Conservation (phyloP, 2,888 invertebrate genomes). For the Phytoseiulus persimilis region DNA sequence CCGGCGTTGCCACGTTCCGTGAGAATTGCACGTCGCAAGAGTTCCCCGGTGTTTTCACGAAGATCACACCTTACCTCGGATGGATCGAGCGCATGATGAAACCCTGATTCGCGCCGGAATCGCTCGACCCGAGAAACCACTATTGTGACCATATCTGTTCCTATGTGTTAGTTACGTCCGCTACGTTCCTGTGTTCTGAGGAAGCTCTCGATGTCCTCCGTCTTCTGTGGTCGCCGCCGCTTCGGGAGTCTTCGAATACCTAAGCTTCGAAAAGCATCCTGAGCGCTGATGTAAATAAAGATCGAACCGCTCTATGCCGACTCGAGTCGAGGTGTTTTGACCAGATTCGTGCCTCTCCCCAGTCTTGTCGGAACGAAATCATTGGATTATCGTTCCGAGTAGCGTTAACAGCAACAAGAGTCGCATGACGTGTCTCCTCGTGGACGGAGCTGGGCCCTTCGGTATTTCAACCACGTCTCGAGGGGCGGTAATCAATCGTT, state of each 20-base stretch:
- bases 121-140: background rate
- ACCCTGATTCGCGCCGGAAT: background rate
- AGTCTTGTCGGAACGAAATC: background rate
- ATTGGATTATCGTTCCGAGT: background rate
- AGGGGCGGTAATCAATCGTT: conserved; percentile 38
- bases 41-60: background rate
- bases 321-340: background rate
- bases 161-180: background rate
- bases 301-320: background rate
- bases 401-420: background rate
- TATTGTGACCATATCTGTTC: background rate
- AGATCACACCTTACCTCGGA: conserved; percentile 8
- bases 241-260: background rate
- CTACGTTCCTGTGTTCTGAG: background rate
- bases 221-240: background rate
- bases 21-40: conserved; percentile 27
- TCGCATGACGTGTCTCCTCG: background rate
- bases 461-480: background rate
- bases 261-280: background rate
- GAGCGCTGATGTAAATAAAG: background rate
- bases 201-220: background rate
- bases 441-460: background rate
- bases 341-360: background rate
- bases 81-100: conserved; percentile 31
- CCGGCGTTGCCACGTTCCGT: conserved; percentile 7